Percentiles rank a stretch among this genome's conserved stretches.
Evolutionary conservation across 2,113 vertebrate species (phyloP).

Genomic region (Patagioenas fasciata): DNA sequence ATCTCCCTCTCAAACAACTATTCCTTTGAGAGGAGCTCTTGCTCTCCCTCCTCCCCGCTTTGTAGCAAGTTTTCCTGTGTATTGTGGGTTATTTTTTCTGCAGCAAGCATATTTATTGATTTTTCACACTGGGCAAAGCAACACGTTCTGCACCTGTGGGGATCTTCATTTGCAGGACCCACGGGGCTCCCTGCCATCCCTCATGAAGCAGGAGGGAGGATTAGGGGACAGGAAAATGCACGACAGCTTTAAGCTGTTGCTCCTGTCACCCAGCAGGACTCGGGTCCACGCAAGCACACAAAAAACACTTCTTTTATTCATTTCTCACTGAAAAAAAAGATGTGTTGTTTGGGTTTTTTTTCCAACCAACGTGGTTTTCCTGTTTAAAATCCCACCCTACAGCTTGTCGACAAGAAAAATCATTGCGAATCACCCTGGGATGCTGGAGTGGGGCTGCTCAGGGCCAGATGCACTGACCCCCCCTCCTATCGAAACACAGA

Average conservation of each 20-base stretch:
- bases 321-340: not conserved
- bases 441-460: not conserved
- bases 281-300: not conserved
- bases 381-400: not conserved
- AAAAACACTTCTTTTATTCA: not conserved
- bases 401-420: not conserved
- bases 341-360: not conserved
- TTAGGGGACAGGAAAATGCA: not conserved
- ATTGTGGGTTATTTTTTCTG: not conserved
- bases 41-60: not conserved
- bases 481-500: accelerated
- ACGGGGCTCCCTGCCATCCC: not conserved
- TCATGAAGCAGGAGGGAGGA: not conserved
- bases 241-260: constrained; percentile 23
- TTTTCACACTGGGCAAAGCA: constrained; percentile 1
- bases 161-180: not conserved
- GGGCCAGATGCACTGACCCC: not conserved
- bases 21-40: constrained; percentile 37
- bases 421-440: accelerated
- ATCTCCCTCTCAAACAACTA: not conserved
- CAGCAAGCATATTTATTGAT: constrained; percentile 27
- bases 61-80: not conserved
- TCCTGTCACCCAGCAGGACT: constrained; percentile 31
- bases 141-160: not conserved
- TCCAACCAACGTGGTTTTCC: not conserved